These are phyloP conservation scores for Geococcyx californianus DNA, from an alignment of 2,113 vertebrate species.

Conservation along the genomic window DNA sequence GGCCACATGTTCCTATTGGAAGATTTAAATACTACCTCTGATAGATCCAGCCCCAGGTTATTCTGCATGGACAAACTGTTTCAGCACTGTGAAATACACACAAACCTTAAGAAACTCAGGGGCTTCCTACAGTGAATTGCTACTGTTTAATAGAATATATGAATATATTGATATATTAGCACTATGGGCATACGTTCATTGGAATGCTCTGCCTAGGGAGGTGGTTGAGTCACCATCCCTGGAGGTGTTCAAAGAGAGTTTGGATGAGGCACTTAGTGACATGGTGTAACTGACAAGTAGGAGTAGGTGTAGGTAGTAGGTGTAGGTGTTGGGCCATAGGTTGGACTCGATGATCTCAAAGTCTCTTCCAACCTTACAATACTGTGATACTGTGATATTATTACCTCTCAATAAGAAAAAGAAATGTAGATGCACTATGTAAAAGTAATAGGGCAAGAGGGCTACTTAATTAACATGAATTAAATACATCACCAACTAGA, in stretches of 20 bases:
- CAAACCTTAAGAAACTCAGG: neutral
- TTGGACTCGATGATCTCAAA: too few species aligned
- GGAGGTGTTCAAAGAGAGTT: too few species aligned
- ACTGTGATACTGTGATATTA: too few species aligned
- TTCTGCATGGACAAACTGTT: neutral
- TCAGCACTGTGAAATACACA: neutral
- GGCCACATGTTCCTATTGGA: neutral
- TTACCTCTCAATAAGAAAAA: neutral
- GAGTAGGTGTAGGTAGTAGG: too few species aligned
- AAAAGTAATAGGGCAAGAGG: neutral
- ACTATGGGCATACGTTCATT: neutral
- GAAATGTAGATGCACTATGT: neutral
- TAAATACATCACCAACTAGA: neutral
- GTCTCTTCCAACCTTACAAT: too few species aligned
- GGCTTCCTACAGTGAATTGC: neutral
- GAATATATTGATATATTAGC: neutral
- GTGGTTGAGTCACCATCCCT: too few species aligned
- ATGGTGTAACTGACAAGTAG: too few species aligned
- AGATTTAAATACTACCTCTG: neutral
- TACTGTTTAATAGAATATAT: neutral
- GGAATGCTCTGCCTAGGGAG: too few species aligned
- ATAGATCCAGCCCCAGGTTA: neutral
- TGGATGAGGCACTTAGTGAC: too few species aligned
- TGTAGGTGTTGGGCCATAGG: too few species aligned
- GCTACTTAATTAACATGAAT: neutral